A percentile compares a stretch with the other conserved stretches of the same genome.
These are phyloP conservation scores for Gracilinanus agilis DNA, from an alignment of 2,113 vertebrate genomes.

Conservation along the genomic window DNA sequence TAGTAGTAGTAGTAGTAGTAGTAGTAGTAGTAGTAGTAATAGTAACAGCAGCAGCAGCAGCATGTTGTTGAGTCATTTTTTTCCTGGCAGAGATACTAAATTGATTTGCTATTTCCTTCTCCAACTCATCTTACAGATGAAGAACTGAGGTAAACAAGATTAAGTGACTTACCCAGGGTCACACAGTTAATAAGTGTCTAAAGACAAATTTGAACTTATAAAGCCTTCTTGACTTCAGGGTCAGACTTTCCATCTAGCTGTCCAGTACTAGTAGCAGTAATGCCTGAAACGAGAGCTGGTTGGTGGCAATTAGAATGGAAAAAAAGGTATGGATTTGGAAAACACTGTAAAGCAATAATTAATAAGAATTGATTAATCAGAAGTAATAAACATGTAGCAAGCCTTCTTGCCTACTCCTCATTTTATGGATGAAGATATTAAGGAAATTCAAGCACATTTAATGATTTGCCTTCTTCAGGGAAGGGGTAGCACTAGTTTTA, in stretches of 20 bases:
- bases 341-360: not conserved
- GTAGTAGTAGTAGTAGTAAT: not conserved
- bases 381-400: not conserved
- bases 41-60: no score
- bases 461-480: not conserved
- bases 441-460: not conserved
- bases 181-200: no score
- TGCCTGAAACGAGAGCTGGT: not conserved
- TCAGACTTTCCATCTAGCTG: no score
- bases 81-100: no score
- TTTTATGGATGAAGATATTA: not conserved
- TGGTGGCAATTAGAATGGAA: not conserved
- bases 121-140: no score
- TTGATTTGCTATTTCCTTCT: no score
- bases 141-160: no score
- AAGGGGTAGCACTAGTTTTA: not conserved
- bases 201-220: no score
- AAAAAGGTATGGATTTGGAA: not conserved
- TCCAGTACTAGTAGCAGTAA: not conserved
- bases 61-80: no score
- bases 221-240: no score
- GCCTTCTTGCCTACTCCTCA: not conserved
- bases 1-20: no score
- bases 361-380: not conserved
- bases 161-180: no score